Evolutionary conservation across 2,888 invertebrate genomes (phyloP), one percentile per base, ranked within the genome.

Genomic region (Craniophora ligustri): DNA sequence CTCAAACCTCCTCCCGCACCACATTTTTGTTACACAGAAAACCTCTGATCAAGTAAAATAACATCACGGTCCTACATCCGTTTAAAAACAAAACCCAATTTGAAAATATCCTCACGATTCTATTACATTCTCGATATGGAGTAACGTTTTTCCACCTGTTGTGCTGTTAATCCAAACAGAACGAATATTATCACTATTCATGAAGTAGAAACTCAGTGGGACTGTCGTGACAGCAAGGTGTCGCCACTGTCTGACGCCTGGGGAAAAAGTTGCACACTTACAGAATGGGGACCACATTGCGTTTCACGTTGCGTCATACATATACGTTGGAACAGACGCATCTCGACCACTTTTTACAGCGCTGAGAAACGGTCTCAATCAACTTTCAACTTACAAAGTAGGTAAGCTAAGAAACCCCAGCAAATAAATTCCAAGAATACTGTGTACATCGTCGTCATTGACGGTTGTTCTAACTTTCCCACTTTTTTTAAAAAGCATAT

Each of bases 271-370:
- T 82, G 86, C 67, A 72, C 76, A 74, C 79, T 79, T 77, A 69
- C 64, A 74, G 64, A 75, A 72, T 72, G 70, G 72, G 75, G 81
- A 82, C 81, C 74, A 77, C 85, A 85, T 88, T 81, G 86, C 87
- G 84, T 90, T 90, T 88, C 86, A 79, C 88, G 80, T 88, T 88
- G 82, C 85, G 72, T 87, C 88, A 87, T 77, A 78, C 71, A 69
- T 5, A 18, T 39, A 55, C 60, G 72, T 67, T 70, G 53, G 71
- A 68, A 60, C 71, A 76, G 69, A 76, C 75, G 70, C 79, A 79
- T 82, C 82, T 72, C 66, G 66, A 77, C 81, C 56, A 76, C 76
- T 87, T 85, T 86, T 85, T 84, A 56, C 61, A 48, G 59, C 59
- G 58, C 59, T 68, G 76, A 75, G 79, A 81, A 82, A 79, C 72